Evolutionary conservation across 2,113 vertebrate species (phyloP).

Genomic region (Gopherus flavomarginatus): DNA sequence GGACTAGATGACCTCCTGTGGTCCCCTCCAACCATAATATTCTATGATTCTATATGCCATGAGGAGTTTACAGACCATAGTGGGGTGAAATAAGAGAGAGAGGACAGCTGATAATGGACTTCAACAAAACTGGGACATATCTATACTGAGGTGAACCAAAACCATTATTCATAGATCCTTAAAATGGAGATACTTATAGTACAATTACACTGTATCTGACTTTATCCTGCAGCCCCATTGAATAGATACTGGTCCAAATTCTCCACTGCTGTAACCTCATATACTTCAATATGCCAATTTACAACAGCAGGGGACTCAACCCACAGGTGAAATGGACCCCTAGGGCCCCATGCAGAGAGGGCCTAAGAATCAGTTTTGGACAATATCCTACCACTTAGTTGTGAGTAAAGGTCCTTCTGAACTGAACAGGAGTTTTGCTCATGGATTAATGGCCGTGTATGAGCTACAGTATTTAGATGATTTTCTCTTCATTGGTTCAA

Average conservation of each 20-base stretch:
- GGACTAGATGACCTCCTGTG: too few relatives aligned
- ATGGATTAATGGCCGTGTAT: slow-evolving; percentile 22
- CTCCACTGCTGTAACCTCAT: background rate
- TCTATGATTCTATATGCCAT: background rate
- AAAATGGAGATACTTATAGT: slow-evolving; percentile 33
- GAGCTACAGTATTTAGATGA: slow-evolving; percentile 54
- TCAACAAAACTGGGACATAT: slow-evolving; percentile 61
- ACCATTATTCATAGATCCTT: slow-evolving; percentile 30
- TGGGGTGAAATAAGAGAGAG: slow-evolving; percentile 35
- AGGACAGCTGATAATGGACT: slow-evolving; percentile 51
- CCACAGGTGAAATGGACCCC: background rate
- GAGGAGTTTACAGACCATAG: slow-evolving; percentile 25
- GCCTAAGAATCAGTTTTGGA: slow-evolving; percentile 28
- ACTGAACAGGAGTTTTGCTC: slow-evolving; percentile 42
- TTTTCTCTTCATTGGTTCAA: slow-evolving; percentile 51
- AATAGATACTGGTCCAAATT: slow-evolving; percentile 31
- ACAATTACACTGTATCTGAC: slow-evolving; percentile 8
- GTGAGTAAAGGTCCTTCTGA: slow-evolving; percentile 35
- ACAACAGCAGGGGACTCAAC: background rate
- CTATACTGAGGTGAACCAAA: slow-evolving; percentile 63
- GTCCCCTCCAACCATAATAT: too few relatives aligned
- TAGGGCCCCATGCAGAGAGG: background rate
- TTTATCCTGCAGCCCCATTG: slow-evolving; percentile 40
- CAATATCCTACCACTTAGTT: slow-evolving; percentile 26
- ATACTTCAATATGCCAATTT: slow-evolving; percentile 6